Evolutionary conservation across 2,888 invertebrate genomes (phyloP).

Genomic region (Notocelia uddmanniana): DNA sequence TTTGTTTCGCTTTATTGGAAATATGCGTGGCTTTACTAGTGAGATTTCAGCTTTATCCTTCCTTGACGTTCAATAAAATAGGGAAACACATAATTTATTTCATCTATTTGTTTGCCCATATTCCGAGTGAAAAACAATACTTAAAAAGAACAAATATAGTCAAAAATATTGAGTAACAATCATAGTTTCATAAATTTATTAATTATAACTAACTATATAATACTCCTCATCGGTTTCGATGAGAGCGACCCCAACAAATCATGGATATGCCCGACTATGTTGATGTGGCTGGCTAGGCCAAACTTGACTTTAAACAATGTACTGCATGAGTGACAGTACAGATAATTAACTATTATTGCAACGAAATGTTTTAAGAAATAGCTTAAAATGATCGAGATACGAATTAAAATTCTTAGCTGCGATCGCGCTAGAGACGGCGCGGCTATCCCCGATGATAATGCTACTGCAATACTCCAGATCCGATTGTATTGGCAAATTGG

Average conservation of each 20-base stretch:
- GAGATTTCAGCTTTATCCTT: conserved; percentile 28
- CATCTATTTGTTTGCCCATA: background rate
- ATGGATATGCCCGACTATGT: too few relatives aligned
- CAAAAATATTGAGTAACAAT: background rate
- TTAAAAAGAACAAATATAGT: background rate
- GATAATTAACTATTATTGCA: background rate
- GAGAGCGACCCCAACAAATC: too few relatives aligned
- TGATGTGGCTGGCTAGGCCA: too few relatives aligned
- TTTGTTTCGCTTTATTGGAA: conserved; percentile 42
- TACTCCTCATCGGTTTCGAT: too few relatives aligned
- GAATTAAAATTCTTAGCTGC: conserved; percentile 70
- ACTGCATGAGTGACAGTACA: too few relatives aligned
- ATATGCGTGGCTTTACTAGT: conserved; percentile 33
- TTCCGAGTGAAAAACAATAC: background rate
- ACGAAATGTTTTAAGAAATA: conserved; percentile 22
- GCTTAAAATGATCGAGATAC: conserved; percentile 54
- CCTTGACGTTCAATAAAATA: conserved; percentile 23
- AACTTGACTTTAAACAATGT: too few relatives aligned
- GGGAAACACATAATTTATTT: conserved; percentile 15
- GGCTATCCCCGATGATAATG: conserved; percentile 77
- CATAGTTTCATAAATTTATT: too few relatives aligned
- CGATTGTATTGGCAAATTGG: conserved; percentile 86
- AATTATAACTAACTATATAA: too few relatives aligned
- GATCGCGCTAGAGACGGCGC: conserved; percentile 76
- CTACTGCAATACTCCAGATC: conserved; percentile 83